A percentile compares a stretch with the other conserved stretches of the same genome.
These are phyloP conservation scores for Bradypodion ventrale DNA, from an alignment of 2,797 vertebrate genomes.

Conservation along the genomic window DNA sequence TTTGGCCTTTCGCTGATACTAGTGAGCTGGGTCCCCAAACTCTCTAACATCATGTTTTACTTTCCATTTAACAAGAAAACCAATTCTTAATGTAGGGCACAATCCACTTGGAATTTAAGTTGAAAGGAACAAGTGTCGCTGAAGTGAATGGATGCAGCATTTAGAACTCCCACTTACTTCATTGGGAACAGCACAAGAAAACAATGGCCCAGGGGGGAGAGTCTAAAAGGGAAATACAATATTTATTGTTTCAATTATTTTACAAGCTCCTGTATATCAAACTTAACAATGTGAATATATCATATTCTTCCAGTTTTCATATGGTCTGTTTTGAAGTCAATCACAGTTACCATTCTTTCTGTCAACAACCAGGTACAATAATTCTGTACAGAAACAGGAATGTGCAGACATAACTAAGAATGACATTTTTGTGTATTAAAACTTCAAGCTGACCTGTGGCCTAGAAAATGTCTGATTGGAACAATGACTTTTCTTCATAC, in stretches of 20 bases:
- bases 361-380: not conserved
- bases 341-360: not conserved
- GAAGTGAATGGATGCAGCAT: not conserved
- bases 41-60: conserved; percentile 44
- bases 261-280: not conserved
- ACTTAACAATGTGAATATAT: not conserved
- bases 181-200: not conserved
- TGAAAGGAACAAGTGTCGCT: not conserved
- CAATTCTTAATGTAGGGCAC: conserved; percentile 9
- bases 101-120: not conserved
- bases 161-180: not conserved
- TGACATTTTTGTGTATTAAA: not conserved
- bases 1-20: conserved; percentile 16
- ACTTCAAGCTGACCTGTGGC: too few species aligned
- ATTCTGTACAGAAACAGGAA: not conserved
- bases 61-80: conserved; percentile 30
- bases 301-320: not conserved
- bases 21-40: conserved; percentile 22
- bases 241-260: not conserved
- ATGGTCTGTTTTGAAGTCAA: not conserved
- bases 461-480: too few species aligned
- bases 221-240: not conserved
- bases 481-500: not conserved
- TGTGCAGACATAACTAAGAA: not conserved
- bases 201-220: not conserved